phyloP scores from a whole-genome alignment of 2,113 vertebrate genomes.

The Ellobius talpinus region DNA sequence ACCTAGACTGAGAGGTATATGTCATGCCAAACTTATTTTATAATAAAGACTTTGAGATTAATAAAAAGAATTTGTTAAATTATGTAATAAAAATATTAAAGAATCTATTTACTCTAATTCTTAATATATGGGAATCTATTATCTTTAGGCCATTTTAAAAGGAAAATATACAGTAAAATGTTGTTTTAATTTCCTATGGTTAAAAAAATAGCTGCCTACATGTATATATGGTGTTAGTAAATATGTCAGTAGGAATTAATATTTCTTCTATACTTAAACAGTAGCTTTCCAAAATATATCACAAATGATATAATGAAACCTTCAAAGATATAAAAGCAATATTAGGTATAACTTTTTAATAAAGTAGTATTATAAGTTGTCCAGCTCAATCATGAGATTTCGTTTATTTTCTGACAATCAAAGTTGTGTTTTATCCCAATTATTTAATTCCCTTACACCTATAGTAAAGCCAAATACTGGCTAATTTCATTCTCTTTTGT shows the following conservation, averaged over 20 bases:
- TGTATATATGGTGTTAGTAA: not conserved
- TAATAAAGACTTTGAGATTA: not conserved
- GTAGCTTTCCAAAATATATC: not conserved
- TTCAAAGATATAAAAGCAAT: slow-evolving; percentile 14
- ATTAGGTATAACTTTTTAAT: not conserved
- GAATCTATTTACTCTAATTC: not conserved
- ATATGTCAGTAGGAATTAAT: not conserved
- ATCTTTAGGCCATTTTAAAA: not conserved
- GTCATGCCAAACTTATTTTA: not conserved
- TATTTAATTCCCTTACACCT: slow-evolving; percentile 68
- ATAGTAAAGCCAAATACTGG: slow-evolving; percentile 65
- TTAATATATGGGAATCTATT: not conserved
- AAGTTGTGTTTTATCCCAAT: slow-evolving; percentile 56
- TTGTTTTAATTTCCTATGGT: not conserved
- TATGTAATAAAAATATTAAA: not conserved
- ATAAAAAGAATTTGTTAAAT: not conserved
- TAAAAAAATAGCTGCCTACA: not conserved
- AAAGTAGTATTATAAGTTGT: slow-evolving; percentile 26
- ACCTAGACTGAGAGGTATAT: not conserved
- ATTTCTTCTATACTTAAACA: slow-evolving; percentile 6
- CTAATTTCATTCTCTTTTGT: slow-evolving; percentile 41
- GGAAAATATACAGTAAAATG: not conserved
- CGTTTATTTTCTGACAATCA: not conserved
- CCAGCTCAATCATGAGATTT: slow-evolving; percentile 31
- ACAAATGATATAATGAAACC: not conserved